These are phyloP conservation scores for Monopis laevigella DNA, from an alignment of 2,888 invertebrate genomes.

Conservation along the genomic window DNA sequence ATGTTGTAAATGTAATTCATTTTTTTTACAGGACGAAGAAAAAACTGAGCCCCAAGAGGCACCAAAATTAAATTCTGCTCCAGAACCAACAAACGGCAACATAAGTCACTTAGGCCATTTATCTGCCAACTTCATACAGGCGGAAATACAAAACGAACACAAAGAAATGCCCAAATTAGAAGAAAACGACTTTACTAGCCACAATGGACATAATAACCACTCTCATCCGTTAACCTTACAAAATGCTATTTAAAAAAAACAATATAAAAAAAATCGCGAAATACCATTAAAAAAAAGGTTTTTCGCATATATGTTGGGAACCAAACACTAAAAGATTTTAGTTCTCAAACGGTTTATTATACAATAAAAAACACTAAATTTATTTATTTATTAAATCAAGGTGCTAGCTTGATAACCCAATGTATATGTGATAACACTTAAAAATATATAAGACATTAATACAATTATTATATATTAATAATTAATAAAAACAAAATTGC, in stretches of 20 bases:
- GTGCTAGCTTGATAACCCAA: neutral
- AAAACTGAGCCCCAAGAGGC: neutral
- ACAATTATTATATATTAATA: conserved; percentile 24
- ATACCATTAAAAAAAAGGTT: conserved; percentile 1
- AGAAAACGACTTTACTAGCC: conserved; percentile 53
- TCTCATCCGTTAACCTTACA: conserved; percentile 50
- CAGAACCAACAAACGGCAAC: conserved; percentile 41
- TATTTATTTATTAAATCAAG: no score
- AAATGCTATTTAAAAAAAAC: conserved; percentile 46
- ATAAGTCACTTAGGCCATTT: conserved; percentile 34
- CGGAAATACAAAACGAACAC: conserved; percentile 33
- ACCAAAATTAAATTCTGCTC: neutral
- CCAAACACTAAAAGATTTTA: no score
- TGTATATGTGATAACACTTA: neutral
- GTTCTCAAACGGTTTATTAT: no score
- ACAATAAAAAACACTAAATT: no score
- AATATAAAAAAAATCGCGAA: no score
- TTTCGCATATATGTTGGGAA: no score
- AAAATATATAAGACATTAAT: neutral
- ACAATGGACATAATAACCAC: conserved; percentile 45
- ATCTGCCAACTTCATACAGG: conserved; percentile 49
- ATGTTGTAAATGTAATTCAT: no score
- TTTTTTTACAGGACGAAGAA: neutral
- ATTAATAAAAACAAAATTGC: conserved; percentile 36
- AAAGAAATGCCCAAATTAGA: conserved; percentile 23